These are phyloP conservation scores for Electrophaes corylata DNA, from an alignment of 2,888 invertebrate species.

Conservation along the genomic window DNA sequence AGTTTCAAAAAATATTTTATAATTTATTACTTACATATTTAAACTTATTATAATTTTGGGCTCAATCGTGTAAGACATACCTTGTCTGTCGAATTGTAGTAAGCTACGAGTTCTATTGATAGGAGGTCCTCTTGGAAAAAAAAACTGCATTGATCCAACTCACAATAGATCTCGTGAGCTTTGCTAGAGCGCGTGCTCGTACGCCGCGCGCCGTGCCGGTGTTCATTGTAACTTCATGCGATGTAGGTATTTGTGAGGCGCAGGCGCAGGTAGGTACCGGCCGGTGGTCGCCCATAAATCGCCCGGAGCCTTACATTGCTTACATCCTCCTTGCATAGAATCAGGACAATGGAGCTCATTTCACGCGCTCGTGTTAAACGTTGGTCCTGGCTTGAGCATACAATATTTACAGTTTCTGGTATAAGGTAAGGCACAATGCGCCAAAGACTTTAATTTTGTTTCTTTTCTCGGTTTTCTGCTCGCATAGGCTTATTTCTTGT, in stretches of 20 bases:
- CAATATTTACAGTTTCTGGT: constrained; percentile 9
- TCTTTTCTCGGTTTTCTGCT: not conserved
- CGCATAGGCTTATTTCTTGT: too few species aligned
- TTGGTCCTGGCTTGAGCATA: constrained; percentile 22
- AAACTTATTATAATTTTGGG: too few species aligned
- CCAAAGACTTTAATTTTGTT: not conserved
- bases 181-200: constrained; percentile 52
- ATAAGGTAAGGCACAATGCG: constrained; percentile 3
- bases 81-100: not conserved
- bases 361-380: constrained; percentile 59
- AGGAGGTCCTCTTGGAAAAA: not conserved
- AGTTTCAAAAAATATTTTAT: too few species aligned
- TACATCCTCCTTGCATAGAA: constrained; percentile 45
- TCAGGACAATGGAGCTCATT: constrained; percentile 55
- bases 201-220: constrained; percentile 58
- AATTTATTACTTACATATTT: too few species aligned
- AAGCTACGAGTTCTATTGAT: not conserved
- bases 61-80: not conserved
- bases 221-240: constrained; percentile 52
- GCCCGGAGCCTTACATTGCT: constrained; percentile 42
- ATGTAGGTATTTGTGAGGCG: constrained; percentile 42
- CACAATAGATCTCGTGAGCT: constrained; percentile 20
- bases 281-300: constrained; percentile 57
- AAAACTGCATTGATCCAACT: constrained; percentile 18
- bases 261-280: constrained; percentile 67